Percentiles rank a stretch among this genome's conserved stretches.
Evolutionary conservation across 2,888 invertebrate species (phyloP).

Genomic region (Pammene fasciana): DNA sequence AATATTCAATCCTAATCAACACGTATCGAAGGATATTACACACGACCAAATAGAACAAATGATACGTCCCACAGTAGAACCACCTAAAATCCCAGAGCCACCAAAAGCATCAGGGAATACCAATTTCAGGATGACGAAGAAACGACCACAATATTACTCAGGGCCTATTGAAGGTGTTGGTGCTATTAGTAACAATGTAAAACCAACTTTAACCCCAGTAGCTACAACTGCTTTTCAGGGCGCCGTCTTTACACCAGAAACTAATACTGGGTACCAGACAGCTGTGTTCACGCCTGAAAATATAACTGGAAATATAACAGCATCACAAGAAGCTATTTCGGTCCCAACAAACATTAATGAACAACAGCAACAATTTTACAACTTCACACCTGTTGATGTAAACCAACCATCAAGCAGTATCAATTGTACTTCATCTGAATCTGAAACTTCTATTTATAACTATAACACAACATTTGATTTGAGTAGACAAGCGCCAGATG

Average conservation of each 20-base stretch:
- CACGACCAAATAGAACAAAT: constrained; percentile 3
- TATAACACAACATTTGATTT: constrained; percentile 70
- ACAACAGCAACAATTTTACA: constrained; percentile 4
- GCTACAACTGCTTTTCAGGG: constrained; percentile 59
- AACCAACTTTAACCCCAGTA: constrained; percentile 62
- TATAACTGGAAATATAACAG: constrained; percentile 23
- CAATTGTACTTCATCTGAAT: constrained; percentile 47
- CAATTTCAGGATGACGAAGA: constrained; percentile 73
- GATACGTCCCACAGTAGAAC: constrained; percentile 46
- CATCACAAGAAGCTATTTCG: constrained; percentile 12
- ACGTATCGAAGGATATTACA: constrained; percentile 16
- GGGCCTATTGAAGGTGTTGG: constrained; percentile 77
- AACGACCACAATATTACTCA: constrained; percentile 76
- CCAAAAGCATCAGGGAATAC: constrained; percentile 64
- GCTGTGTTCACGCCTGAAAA: constrained; percentile 16
- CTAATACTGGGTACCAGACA: constrained; percentile 35
- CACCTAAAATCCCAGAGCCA: constrained; percentile 62
- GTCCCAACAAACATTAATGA: constrained; percentile 3
- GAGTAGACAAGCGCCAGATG: constrained; percentile 63
- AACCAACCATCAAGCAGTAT: constrained; percentile 14
- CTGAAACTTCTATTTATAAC: constrained; percentile 49
- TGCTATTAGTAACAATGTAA: constrained; percentile 69
- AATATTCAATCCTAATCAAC: constrained; percentile 22
- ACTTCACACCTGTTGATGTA: constrained; percentile 3
- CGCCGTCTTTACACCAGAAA: constrained; percentile 64